Base-by-base conservation (phyloP, 2,113 vertebrate genomes). In the Nansenia antarctica region DNA sequence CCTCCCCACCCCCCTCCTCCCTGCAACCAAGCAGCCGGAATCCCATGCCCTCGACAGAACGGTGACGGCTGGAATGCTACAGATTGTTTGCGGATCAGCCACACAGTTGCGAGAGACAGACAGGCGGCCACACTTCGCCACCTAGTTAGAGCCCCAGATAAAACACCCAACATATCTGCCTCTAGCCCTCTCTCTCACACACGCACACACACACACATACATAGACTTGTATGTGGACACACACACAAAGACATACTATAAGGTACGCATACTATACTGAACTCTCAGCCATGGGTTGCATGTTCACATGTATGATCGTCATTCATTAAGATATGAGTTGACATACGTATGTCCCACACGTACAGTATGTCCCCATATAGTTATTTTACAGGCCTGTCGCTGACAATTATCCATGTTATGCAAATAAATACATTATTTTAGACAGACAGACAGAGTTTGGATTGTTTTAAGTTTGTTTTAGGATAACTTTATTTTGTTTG, bases 51-150 rank as follows among this genome's bases (percentile, higher is more conserved):
- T 72, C 73, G 61, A 42, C 65, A 57, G 49, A 70, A 49, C 53
- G 14, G 42, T 73, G 47, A 37, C 66, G 64, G 58, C 45, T 58
- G 66, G 78, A 72, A 86, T 85, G 84, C 69, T 75, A 55, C 32
- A 37, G 64, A 79, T 81, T 71, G 53, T 82, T 80, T 78, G 78
- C 70, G 74, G 80, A 86, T 83, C 80, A 77, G 69, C 78, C 72
- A 63, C 65, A 71, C 74, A 82, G 64, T 73, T 84, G 78, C 76
- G 70, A 66, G 71, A 62, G 70, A 71, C 77, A 80, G 59, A 72
- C 52, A 82, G 67, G 68, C 78, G 72, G 55, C 27, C 58, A 53
- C 66, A 65, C 69, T 70, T 82, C 63, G 22, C 69, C 74, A 79
- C 77, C 71, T 71, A 81, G 63, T 81, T 84, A 81, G 74, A 66